A percentile compares a stretch with the other conserved stretches of the same genome.
Evolutionary conservation across 1,140 invertebrate species (phyloP).

Genomic region (Venturia canescens): DNA sequence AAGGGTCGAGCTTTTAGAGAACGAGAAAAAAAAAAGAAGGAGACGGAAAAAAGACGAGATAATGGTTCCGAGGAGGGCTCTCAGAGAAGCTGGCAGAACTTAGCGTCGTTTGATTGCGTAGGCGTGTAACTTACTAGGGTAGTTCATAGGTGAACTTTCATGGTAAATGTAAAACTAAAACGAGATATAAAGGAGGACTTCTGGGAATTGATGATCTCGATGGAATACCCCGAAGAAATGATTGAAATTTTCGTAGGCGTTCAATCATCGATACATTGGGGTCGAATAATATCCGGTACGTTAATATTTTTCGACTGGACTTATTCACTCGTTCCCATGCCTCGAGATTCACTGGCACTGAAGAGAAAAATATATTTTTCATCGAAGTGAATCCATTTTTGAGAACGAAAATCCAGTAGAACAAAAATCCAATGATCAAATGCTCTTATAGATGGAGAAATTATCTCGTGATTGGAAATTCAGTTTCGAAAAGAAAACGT

Average conservation of each 20-base stretch:
- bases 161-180: background rate
- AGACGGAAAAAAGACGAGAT: background rate
- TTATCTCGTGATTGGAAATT: no score
- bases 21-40: background rate
- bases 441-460: no score
- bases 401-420: no score
- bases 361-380: no score
- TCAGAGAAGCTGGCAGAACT: background rate
- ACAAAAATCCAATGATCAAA: no score
- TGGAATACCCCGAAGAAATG: background rate
- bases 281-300: no score
- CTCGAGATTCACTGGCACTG: no score
- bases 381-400: no score
- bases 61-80: background rate
- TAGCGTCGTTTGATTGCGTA: slow-evolving; percentile 36
- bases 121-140: slow-evolving; percentile 18
- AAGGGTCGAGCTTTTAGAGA: slow-evolving; percentile 1
- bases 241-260: background rate
- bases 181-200: background rate
- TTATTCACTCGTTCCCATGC: no score
- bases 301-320: no score
- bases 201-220: background rate
- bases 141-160: slow-evolving; percentile 27
- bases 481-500: no score
- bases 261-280: background rate